These are phyloP conservation scores for Noctua pronuba DNA, from an alignment of 2,888 invertebrate genomes.

Conservation along the genomic window DNA sequence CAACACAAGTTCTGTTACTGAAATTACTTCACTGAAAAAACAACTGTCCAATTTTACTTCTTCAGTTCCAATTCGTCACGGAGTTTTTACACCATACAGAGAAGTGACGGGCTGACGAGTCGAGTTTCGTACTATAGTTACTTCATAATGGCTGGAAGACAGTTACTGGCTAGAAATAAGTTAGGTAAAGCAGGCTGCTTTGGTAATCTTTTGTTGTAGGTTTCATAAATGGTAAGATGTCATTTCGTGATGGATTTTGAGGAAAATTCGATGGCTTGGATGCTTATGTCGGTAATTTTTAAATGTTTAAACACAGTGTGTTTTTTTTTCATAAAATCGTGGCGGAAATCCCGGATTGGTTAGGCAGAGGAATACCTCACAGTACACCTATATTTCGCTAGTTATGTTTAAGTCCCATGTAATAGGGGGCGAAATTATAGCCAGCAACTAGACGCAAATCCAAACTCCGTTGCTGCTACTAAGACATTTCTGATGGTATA, in stretches of 20 bases:
- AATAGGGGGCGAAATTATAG: no score
- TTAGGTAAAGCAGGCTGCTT: neutral
- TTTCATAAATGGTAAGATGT: constrained; percentile 1
- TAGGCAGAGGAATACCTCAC: no score
- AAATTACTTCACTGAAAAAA: constrained; percentile 40
- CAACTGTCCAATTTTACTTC: constrained; percentile 14
- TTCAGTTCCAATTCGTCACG: constrained; percentile 15
- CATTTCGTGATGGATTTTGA: neutral
- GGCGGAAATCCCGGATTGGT: no score
- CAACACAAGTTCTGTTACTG: constrained; percentile 16
- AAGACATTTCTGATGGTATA: no score
- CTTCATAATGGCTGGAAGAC: constrained; percentile 11
- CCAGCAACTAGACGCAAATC: no score
- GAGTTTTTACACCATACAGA: constrained; percentile 9
- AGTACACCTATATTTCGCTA: no score
- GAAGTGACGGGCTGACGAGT: constrained; percentile 9
- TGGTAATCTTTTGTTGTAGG: constrained; percentile 9
- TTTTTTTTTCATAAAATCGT: neutral
- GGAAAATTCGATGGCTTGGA: neutral
- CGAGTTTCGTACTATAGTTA: constrained; percentile 17
- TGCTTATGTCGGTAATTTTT: neutral
- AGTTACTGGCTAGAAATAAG: constrained; percentile 5
- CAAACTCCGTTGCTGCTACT: no score
- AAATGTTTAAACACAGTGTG: neutral
- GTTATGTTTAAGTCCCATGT: no score